Conservation (phyloP, 2,888 invertebrate genomes). For the Orchestes rusci region DNA sequence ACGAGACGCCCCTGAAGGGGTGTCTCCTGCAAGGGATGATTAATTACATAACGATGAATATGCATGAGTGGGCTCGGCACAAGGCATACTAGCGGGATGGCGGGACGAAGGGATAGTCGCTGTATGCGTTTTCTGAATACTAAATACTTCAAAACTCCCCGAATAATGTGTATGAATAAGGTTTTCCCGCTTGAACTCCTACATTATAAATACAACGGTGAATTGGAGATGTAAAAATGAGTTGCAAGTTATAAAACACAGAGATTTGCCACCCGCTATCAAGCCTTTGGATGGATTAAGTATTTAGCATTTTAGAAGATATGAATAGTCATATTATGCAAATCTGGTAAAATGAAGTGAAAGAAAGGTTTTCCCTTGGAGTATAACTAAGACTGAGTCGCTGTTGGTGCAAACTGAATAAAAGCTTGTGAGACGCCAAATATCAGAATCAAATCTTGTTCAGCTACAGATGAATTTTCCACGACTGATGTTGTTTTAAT, state of each 20-base stretch:
- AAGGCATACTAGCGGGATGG: no score
- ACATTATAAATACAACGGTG: conserved; percentile 6
- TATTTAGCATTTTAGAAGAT: background rate
- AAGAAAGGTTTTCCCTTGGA: no score
- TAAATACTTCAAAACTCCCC: conserved; percentile 36
- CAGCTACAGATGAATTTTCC: no score
- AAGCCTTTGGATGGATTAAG: background rate
- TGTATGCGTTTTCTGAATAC: conserved; percentile 40
- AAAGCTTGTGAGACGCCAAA: no score
- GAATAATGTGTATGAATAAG: conserved; percentile 21
- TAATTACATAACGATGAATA: conserved; percentile 43
- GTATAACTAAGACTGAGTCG: no score
- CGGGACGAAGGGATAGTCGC: conserved; percentile 26
- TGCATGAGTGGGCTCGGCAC: conserved; percentile 36
- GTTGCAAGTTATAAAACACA: conserved; percentile 17
- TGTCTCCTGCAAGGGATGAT: conserved; percentile 37
- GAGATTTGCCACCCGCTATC: conserved; percentile 6
- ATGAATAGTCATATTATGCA: no score
- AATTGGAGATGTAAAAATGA: conserved; percentile 20
- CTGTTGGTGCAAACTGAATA: no score
- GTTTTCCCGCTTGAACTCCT: conserved; percentile 16
- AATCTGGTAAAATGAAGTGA: no score
- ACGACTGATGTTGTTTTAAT: no score
- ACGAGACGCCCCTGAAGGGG: no score
- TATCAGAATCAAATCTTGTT: no score